phyloP scores from a whole-genome alignment of 2,888 invertebrate species.

The Auanema freiburgensis region DNA sequence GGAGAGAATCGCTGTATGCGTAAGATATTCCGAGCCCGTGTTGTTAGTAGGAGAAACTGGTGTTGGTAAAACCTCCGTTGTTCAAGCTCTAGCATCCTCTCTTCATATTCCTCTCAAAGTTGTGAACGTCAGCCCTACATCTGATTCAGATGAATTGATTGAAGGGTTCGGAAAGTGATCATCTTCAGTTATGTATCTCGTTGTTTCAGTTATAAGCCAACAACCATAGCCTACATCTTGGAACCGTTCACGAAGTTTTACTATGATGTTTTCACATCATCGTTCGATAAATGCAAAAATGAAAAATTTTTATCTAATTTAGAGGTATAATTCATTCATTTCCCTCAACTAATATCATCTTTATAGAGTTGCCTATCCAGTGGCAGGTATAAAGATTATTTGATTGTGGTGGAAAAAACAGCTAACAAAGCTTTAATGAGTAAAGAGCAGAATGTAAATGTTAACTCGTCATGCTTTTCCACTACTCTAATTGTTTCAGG shows the following conservation, averaged over 20 bases:
- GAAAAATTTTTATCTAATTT: constrained; percentile 80
- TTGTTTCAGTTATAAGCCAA: constrained; percentile 78
- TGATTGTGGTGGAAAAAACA: constrained; percentile 44
- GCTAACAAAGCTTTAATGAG: constrained; percentile 29
- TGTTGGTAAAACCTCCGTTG: constrained; percentile 92
- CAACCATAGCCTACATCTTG: constrained; percentile 83
- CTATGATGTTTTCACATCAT: constrained; percentile 76
- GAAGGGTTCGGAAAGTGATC: constrained; percentile 74
- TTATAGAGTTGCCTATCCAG: constrained; percentile 32
- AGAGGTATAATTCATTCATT: constrained; percentile 67
- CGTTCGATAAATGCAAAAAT: constrained; percentile 81
- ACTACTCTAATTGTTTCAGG: too few species aligned
- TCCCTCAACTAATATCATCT: background rate
- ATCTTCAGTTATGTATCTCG: background rate
- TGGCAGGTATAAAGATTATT: constrained; percentile 44
- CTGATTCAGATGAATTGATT: constrained; percentile 90
- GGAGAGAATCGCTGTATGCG: constrained; percentile 83
- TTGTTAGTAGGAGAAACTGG: constrained; percentile 96
- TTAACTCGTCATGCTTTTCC: background rate
- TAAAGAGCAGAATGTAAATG: constrained; percentile 6
- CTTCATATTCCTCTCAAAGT: constrained; percentile 76
- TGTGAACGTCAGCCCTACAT: constrained; percentile 98
- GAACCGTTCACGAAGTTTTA: constrained; percentile 82
- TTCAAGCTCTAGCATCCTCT: constrained; percentile 69
- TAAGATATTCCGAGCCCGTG: constrained; percentile 80